Conservation (phyloP, 1,140 invertebrate genomes). For the Diprion similis region DNA sequence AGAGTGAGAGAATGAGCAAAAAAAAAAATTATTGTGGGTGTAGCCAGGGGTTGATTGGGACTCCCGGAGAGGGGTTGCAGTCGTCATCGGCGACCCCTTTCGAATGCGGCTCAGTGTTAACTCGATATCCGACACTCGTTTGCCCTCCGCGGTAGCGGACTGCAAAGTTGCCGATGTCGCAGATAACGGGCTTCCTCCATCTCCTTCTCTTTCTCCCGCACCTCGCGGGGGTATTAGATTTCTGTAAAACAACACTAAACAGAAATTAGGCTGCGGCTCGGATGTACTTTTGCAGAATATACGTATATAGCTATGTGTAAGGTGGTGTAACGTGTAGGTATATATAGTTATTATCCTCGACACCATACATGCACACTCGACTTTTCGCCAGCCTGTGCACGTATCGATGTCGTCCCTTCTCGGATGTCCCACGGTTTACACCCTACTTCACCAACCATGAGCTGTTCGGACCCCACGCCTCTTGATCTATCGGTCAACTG, state of each 20-base stretch:
- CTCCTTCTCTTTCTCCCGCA: not conserved
- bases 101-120: constrained; percentile 4
- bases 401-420: too few relatives aligned
- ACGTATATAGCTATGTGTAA: too few relatives aligned
- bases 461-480: too few relatives aligned
- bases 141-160: not conserved
- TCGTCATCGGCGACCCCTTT: not conserved
- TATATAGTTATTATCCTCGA: too few relatives aligned
- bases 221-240: not conserved
- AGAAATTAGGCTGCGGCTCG: not conserved
- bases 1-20: not conserved
- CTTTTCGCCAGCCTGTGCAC: too few relatives aligned
- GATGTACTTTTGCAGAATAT: too few relatives aligned
- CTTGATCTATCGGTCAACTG: too few relatives aligned
- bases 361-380: too few relatives aligned
- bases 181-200: not conserved
- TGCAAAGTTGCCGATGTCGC: not conserved
- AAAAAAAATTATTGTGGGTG: constrained; percentile 16
- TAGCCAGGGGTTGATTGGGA: constrained; percentile 3
- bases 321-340: too few relatives aligned
- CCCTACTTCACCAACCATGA: too few relatives aligned
- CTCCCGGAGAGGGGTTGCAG: not conserved
- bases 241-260: constrained; percentile 2
- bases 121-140: not conserved
- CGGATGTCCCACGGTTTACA: too few relatives aligned